phyloP scores from a whole-genome alignment of 2,113 vertebrate genomes.

The Microtus richardsoni region DNA sequence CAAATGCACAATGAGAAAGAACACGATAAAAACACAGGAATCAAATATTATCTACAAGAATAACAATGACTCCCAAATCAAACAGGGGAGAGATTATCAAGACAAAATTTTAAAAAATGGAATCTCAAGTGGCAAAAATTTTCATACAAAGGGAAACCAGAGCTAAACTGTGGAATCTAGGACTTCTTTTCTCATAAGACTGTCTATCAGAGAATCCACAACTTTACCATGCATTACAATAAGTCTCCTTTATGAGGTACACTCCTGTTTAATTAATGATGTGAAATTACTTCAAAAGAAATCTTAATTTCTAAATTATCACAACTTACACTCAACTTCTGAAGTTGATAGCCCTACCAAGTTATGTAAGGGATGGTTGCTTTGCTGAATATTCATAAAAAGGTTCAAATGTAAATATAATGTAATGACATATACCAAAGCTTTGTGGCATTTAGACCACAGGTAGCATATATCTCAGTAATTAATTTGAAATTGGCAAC shows the following conservation, averaged over 20 bases:
- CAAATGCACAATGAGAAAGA: background rate
- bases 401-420: constrained; percentile 18
- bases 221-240: background rate
- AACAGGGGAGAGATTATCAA: accelerated
- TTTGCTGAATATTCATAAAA: background rate
- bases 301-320: constrained; percentile 25
- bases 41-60: background rate
- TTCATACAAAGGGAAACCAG: background rate
- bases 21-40: background rate
- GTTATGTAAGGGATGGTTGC: background rate
- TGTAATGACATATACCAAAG: background rate
- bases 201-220: background rate
- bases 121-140: background rate
- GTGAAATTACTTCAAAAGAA: background rate
- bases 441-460: background rate
- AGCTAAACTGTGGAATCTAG: background rate
- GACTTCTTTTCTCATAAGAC: background rate
- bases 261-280: background rate
- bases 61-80: background rate
- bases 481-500: constrained; percentile 40
- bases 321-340: background rate
- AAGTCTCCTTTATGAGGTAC: background rate
- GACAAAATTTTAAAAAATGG: background rate
- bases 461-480: background rate
- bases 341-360: background rate